phyloP scores from a whole-genome alignment of 2,797 vertebrate species.

The Sebastes matsubarae region DNA sequence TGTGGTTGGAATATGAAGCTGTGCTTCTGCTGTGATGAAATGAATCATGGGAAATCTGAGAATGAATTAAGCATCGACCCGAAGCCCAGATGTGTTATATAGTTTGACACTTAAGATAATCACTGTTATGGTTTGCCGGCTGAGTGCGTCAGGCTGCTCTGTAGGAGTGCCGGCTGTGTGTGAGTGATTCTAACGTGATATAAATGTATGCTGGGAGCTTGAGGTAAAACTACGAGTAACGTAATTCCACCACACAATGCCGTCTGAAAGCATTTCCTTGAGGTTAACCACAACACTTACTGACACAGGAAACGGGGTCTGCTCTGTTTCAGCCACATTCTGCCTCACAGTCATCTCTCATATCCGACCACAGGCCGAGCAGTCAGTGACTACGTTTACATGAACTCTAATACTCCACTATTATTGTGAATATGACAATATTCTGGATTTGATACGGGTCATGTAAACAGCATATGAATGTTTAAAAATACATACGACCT shows the following conservation, averaged over 20 bases:
- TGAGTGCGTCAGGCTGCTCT: background rate
- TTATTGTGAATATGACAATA: too few species aligned
- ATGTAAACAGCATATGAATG: too few species aligned
- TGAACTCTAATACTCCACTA: background rate
- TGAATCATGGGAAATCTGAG: background rate
- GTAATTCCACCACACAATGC: conserved; percentile 12
- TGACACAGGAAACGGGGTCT: conserved; percentile 14
- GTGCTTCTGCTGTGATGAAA: background rate
- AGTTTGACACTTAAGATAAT: background rate
- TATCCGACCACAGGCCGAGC: background rate
- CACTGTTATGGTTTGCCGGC: background rate
- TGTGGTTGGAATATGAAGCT: background rate
- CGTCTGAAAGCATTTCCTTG: conserved; percentile 18
- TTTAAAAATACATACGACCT: too few species aligned
- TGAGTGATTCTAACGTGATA: background rate
- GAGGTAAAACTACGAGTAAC: background rate
- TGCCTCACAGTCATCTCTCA: background rate
- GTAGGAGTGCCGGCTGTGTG: background rate
- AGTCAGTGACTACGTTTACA: background rate
- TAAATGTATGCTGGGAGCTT: background rate
- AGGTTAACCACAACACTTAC: conserved; percentile 6
- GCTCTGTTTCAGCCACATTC: conserved; percentile 10
- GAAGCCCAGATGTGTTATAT: background rate
- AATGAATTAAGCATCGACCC: background rate
- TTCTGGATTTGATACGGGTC: too few species aligned